Base-by-base conservation (phyloP, 2,888 invertebrate species). In the Seladonia tumulorum region DNA sequence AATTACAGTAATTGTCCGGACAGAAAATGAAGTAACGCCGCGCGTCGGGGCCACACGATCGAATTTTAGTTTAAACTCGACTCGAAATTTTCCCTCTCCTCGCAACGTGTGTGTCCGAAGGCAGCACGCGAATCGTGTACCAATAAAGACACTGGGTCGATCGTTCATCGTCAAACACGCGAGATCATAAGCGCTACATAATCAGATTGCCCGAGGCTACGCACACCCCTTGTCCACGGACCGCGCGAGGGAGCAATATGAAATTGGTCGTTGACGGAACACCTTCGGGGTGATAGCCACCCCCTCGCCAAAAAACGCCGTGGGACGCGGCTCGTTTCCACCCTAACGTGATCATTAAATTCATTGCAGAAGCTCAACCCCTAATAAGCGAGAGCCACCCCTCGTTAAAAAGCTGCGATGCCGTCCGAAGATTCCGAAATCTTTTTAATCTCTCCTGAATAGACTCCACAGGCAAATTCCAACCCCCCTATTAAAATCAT, bases 201-300 rank as follows among this genome's bases (percentile, higher is more conserved):
- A 80, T 83, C 75, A 76, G 74, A 86, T 87, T 47, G 87, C 87
- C 72, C n/a, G 14, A 14, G 87, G 87, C 87, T 25, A 79, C 53
- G 57, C 35, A 10, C 66, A 25, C 42, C 79, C 76, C 80, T 70
- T 25, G 8, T 49, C 25, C n/a, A 25, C 29, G 60, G 35, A 72
- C 57, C n/a, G 18, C 22, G 18, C 29, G 29, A 25, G 35, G 49
- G 68, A 39, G 70, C 74, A 35, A 66, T 66, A 75, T 80, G 82
- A 79, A 74, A 68, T 82, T 71, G 86, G 68, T 74, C 74, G 66
- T 74, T 60, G 74, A 12, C 29, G 63, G 66, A 49, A 74, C 63
- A 72, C 75, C 75, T 83, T 63, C 63, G 49, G 79, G 76, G 29
- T 57, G 71, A 77, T 22, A 22, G n/a, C 73, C 49, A n/a, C 49